phyloP scores from a whole-genome alignment of 1,140 invertebrate species.

The Drosophila simulans region DNA sequence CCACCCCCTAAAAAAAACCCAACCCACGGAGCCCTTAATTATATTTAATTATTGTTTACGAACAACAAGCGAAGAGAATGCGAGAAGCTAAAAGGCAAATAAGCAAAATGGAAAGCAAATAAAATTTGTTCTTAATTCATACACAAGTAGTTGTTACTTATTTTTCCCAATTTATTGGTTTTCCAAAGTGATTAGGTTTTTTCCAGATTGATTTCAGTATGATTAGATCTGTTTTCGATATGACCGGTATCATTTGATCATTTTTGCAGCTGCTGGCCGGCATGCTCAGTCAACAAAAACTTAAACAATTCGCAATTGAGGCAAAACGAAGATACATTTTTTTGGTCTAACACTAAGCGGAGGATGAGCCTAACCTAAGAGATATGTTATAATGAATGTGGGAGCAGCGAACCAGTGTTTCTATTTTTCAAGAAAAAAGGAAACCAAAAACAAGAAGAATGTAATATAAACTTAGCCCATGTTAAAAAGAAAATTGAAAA shows the following conservation, averaged over 20 bases:
- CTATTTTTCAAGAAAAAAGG: conserved; percentile 64
- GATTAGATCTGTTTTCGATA: neutral
- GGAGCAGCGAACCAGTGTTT: conserved; percentile 52
- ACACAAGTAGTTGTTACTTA: conserved; percentile 27
- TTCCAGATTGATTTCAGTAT: neutral
- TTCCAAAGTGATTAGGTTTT: neutral
- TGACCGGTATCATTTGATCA: neutral
- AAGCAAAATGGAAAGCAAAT: conserved; percentile 55
- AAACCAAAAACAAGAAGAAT: conserved; percentile 22
- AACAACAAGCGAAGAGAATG: conserved; percentile 35
- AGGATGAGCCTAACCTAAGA: conserved; percentile 10
- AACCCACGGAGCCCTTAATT: conserved; percentile 47
- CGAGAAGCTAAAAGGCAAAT: conserved; percentile 33
- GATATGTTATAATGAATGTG: conserved; percentile 31
- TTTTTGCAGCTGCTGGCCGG: conserved; percentile 40
- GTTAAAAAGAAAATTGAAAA: conserved; percentile 36
- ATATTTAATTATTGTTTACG: conserved; percentile 55
- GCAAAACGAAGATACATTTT: conserved; percentile 38
- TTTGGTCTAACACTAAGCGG: conserved; percentile 42
- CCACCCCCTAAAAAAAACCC: neutral
- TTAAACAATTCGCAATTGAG: conserved; percentile 45
- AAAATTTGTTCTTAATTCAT: conserved; percentile 70
- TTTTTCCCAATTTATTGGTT: conserved; percentile 18
- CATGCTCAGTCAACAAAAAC: conserved; percentile 37
- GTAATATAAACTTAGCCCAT: conserved; percentile 44